Conservation (phyloP, 1,140 invertebrate genomes). For the Drosophila varians region DNA sequence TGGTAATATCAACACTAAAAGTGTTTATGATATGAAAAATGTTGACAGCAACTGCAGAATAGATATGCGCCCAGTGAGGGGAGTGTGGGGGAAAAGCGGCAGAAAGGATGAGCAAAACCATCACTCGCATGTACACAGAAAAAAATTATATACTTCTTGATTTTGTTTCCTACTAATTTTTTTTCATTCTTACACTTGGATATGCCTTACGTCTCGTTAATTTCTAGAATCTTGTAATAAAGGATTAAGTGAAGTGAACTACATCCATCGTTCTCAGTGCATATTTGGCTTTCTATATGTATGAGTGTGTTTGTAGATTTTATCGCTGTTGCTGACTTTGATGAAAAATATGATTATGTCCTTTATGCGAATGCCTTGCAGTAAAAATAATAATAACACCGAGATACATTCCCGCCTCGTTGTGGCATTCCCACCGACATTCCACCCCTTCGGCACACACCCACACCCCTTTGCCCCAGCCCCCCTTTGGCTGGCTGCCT, state of each 20-base stretch:
- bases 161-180: background rate
- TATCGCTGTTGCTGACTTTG: constrained; percentile 80
- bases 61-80: constrained; percentile 54
- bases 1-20: constrained; percentile 82
- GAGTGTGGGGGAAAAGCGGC: background rate
- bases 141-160: background rate
- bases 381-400: constrained; percentile 82
- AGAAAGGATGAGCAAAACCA: constrained; percentile 14
- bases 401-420: constrained; percentile 35
- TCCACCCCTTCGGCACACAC: background rate
- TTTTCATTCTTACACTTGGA: too few relatives aligned
- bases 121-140: constrained; percentile 4
- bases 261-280: background rate
- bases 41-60: constrained; percentile 80
- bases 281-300: constrained; percentile 17
- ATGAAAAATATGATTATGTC: constrained; percentile 82
- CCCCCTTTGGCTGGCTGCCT: constrained; percentile 10
- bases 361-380: constrained; percentile 82
- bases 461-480: constrained; percentile 4
- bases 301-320: constrained; percentile 69
- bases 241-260: too few relatives aligned
- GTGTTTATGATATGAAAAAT: constrained; percentile 83
- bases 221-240: too few relatives aligned
- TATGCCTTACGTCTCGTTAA: too few relatives aligned
- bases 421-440: constrained; percentile 33